Percentiles rank a stretch among this genome's conserved stretches.
Evolutionary conservation across 2,113 vertebrate species (phyloP).

Genomic region (Eidolon helvum): DNA sequence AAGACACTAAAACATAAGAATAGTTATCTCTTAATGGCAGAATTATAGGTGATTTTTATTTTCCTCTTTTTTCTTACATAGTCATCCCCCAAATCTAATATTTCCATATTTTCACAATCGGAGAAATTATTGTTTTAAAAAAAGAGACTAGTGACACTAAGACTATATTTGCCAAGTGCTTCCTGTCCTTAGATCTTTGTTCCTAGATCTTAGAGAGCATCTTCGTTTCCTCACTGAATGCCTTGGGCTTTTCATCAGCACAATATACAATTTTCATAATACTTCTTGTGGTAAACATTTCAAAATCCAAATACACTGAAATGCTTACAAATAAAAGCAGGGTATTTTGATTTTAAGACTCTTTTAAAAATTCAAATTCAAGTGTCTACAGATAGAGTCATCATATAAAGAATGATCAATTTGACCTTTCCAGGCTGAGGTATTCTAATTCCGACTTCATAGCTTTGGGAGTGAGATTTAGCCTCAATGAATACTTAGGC

Average conservation of each 20-base stretch:
- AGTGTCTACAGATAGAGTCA: not conserved
- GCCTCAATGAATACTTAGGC: not conserved
- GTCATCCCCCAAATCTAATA: not conserved
- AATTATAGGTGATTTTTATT: not conserved
- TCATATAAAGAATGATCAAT: not conserved
- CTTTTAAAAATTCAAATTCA: slow-evolving; percentile 8
- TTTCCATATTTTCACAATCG: not conserved
- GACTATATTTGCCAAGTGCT: not conserved
- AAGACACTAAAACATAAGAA: not conserved
- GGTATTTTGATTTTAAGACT: not conserved
- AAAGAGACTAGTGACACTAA: not conserved
- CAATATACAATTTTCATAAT: not conserved
- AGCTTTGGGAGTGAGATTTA: not conserved
- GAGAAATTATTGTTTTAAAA: not conserved
- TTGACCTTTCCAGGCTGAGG: not conserved
- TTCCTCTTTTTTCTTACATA: not conserved
- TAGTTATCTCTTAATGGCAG: not conserved
- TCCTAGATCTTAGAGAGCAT: not conserved
- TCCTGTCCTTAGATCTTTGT: not conserved
- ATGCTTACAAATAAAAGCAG: not conserved
- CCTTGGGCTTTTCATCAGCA: not conserved
- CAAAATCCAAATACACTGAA: not conserved
- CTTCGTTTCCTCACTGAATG: not conserved
- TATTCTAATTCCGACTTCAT: not conserved
- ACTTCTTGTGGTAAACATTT: not conserved